Evolutionary conservation across 2,113 vertebrate genomes (phyloP).

Genomic region (Sapayoa aenigma): DNA sequence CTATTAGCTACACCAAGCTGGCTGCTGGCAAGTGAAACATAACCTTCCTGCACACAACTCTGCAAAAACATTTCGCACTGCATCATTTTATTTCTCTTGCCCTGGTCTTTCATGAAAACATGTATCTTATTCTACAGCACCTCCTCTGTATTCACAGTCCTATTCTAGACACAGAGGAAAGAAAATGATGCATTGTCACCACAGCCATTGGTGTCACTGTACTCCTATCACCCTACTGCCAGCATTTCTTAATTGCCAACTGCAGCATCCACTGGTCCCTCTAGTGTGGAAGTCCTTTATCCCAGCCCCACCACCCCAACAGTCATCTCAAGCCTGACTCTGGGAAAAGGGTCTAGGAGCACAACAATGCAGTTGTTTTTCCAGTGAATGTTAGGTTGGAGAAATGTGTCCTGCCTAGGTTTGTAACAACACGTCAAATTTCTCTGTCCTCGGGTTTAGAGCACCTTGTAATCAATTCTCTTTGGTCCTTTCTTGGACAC

Average conservation of each 20-base stretch:
- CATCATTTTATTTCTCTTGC: background rate
- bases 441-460: background rate
- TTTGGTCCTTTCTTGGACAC: background rate
- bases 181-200: background rate
- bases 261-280: background rate
- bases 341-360: background rate
- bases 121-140: background rate
- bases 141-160: background rate
- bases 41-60: background rate
- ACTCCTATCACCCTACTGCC: background rate
- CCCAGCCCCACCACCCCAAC: background rate
- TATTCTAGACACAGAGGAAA: background rate
- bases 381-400: fast-evolving
- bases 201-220: background rate
- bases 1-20: background rate
- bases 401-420: background rate
- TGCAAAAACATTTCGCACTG: background rate
- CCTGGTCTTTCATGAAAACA: background rate
- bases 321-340: background rate
- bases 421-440: background rate
- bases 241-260: background rate
- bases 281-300: background rate
- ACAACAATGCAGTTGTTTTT: fast-evolving
- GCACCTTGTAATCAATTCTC: background rate
- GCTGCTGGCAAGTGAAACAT: background rate